A percentile compares a stretch with the other conserved stretches of the same genome.
Evolutionary conservation across 1,140 invertebrate genomes (phyloP).

Genomic region (Caligus rogercresseyi): DNA sequence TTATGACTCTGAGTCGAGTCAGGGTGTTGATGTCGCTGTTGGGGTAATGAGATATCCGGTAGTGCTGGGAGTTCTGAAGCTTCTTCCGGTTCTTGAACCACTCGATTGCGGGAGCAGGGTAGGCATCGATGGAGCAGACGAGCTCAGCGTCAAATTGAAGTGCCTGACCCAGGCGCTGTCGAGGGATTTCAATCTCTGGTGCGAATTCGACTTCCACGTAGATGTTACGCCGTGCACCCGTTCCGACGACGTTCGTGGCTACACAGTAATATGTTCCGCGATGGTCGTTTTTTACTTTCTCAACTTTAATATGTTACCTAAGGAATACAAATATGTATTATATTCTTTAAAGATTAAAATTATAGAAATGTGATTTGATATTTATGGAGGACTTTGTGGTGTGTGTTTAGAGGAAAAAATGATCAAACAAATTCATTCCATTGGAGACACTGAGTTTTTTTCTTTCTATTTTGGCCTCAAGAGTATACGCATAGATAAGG

Average conservation of each 20-base stretch:
- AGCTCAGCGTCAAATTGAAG: constrained; percentile 79
- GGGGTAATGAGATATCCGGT: constrained; percentile 68
- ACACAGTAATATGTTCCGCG: constrained; percentile 82
- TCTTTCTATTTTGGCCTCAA: no score
- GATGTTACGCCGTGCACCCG: constrained; percentile 61
- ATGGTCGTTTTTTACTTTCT: constrained; percentile 58
- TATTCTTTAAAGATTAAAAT: no score
- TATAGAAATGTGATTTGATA: no score
- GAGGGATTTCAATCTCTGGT: constrained; percentile 59
- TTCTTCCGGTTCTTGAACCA: constrained; percentile 52
- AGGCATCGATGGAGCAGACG: constrained; percentile 77
- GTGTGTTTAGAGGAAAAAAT: no score
- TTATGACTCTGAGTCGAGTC: constrained; percentile 66
- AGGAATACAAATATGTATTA: constrained; percentile 24
- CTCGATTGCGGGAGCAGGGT: constrained; percentile 64
- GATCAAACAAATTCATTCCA: no score
- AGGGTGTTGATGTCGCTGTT: constrained; percentile 75
- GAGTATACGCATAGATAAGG: no score
- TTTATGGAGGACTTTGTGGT: no score
- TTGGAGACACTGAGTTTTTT: no score
- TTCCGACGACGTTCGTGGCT: constrained; percentile 70
- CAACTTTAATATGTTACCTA: constrained; percentile 62
- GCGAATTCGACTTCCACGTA: constrained; percentile 51
- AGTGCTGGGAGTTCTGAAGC: constrained; percentile 72
- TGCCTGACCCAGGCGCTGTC: constrained; percentile 48